These are phyloP conservation scores for Carabus problematicus DNA, from an alignment of 2,888 invertebrate genomes.

Conservation along the genomic window DNA sequence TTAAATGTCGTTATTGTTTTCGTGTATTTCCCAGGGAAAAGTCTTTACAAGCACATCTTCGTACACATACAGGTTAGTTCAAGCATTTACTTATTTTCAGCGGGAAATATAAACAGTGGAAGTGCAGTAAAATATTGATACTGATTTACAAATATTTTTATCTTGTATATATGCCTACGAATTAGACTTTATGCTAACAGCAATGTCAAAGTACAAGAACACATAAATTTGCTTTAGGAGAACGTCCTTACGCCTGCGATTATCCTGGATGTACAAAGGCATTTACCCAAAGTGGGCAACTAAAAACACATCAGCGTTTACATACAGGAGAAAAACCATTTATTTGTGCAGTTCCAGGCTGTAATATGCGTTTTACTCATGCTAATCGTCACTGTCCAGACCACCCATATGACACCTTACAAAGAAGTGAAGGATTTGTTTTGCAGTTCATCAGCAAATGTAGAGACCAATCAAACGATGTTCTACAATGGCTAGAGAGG, in stretches of 20 bases:
- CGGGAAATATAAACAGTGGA: slow-evolving; percentile 20
- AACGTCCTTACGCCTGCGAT: slow-evolving; percentile 76
- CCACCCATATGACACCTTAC: slow-evolving; percentile 69
- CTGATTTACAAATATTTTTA: not conserved
- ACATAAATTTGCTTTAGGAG: slow-evolving; percentile 60
- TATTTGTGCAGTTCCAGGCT: slow-evolving; percentile 68
- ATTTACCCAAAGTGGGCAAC: slow-evolving; percentile 79
- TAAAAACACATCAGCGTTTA: slow-evolving; percentile 78
- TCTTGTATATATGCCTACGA: not conserved
- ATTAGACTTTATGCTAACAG: not conserved
- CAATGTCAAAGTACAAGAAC: not conserved
- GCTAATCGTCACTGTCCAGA: slow-evolving; percentile 78
- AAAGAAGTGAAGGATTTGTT: slow-evolving; percentile 54
- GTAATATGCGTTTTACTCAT: slow-evolving; percentile 75
- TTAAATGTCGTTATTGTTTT: slow-evolving; percentile 74
- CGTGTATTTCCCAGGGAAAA: slow-evolving; percentile 79
- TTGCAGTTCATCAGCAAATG: slow-evolving; percentile 60
- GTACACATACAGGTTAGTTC: slow-evolving; percentile 68
- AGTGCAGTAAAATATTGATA: not conserved
- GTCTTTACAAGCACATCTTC: slow-evolving; percentile 72
- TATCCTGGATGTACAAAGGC: slow-evolving; percentile 74
- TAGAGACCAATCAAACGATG: slow-evolving; percentile 61
- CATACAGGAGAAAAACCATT: slow-evolving; percentile 82
- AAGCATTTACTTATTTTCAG: slow-evolving; percentile 5
- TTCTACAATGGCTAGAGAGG: slow-evolving; percentile 64